phyloP scores from a whole-genome alignment of 2,113 vertebrate species.

The Calidris pygmaea region DNA sequence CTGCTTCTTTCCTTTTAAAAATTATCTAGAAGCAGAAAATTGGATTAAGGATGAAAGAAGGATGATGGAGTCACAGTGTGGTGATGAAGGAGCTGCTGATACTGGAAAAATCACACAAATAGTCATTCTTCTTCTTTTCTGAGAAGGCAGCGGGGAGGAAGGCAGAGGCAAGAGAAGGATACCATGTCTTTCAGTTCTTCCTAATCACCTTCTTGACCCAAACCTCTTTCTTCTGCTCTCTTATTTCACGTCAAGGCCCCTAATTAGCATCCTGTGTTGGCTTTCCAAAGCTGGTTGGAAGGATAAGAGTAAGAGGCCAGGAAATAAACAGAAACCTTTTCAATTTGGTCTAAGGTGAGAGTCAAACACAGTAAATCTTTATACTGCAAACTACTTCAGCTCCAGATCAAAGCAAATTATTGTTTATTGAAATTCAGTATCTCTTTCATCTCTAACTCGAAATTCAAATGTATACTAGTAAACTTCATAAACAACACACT shows the following conservation, averaged over 20 bases:
- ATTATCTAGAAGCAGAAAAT: not conserved
- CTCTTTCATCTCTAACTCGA: not conserved
- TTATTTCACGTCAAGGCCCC: not conserved
- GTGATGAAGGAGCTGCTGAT: not conserved
- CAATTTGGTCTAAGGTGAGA: not conserved
- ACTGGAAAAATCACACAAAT: not conserved
- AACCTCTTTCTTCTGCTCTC: not conserved
- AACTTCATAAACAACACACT: not conserved
- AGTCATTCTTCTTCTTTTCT: not conserved
- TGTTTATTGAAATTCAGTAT: not conserved
- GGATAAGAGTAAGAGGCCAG: not conserved
- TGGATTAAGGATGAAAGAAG: not conserved
- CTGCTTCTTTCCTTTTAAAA: not conserved
- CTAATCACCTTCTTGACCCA: not conserved
- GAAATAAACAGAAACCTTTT: not conserved
- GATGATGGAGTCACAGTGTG: not conserved
- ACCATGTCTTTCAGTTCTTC: not conserved
- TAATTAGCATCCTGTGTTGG: not conserved
- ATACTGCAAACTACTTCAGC: not conserved
- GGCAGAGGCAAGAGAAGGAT: not conserved
- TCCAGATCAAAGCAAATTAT: not conserved
- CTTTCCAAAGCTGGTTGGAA: not conserved
- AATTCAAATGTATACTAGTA: not conserved
- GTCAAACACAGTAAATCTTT: not conserved
- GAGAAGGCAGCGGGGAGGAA: rapidly evolving